Evolutionary conservation across 2,888 invertebrate genomes (phyloP).

Genomic region (Aleiodes leptofemur): DNA sequence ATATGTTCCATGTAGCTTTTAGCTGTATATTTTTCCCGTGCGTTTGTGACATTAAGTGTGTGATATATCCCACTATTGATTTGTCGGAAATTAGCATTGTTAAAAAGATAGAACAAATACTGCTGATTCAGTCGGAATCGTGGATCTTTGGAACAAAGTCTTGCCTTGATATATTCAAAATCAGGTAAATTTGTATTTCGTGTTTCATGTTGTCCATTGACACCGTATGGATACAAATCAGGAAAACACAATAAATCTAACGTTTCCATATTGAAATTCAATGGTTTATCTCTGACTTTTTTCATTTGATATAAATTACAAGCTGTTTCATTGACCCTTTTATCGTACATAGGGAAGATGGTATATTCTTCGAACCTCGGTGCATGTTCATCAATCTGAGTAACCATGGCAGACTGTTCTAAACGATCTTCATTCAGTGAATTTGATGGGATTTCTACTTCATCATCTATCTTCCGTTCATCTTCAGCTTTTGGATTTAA

Average conservation of each 20-base stretch:
- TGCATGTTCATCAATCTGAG: neutral
- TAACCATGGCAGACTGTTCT: neutral
- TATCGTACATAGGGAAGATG: conserved; percentile 53
- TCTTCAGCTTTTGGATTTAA: neutral
- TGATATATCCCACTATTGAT: conserved; percentile 45
- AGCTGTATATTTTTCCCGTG: too few relatives aligned
- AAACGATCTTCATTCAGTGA: too few relatives aligned
- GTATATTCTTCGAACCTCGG: conserved; percentile 43
- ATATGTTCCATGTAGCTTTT: conserved; percentile 49
- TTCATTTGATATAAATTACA: conserved; percentile 56
- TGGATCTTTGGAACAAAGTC: conserved; percentile 56
- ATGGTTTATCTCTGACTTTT: conserved; percentile 29
- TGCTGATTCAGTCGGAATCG: conserved; percentile 57
- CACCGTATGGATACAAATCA: conserved; percentile 51
- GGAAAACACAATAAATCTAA: conserved; percentile 57
- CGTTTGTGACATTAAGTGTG: too few relatives aligned
- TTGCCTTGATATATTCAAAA: conserved; percentile 54
- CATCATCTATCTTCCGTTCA: neutral
- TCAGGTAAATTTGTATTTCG: conserved; percentile 49
- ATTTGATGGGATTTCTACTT: neutral
- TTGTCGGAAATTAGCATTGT: conserved; percentile 56
- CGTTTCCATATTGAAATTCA: conserved; percentile 46
- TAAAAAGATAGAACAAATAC: conserved; percentile 58
- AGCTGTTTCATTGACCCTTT: conserved; percentile 47
- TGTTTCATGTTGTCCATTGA: conserved; percentile 51